Evolutionary conservation across 2,888 invertebrate genomes (phyloP).

Genomic region (Phorcus lineatus): DNA sequence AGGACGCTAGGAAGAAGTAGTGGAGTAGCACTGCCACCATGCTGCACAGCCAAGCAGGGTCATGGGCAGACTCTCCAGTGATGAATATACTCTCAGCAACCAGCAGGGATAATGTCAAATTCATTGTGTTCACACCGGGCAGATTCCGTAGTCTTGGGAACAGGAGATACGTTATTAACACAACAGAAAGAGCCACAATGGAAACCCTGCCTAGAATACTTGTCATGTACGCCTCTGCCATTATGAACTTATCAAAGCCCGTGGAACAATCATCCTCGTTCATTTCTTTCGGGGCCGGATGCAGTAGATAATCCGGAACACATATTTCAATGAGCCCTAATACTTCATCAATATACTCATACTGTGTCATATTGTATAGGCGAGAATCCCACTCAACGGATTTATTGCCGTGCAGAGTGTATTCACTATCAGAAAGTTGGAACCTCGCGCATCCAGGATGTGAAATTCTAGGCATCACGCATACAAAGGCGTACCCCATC

Average conservation of each 20-base stretch:
- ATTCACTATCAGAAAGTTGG: conserved; percentile 46
- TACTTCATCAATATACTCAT: conserved; percentile 49
- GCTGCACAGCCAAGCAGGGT: conserved; percentile 64
- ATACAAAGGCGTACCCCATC: conserved; percentile 58
- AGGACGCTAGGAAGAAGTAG: conserved; percentile 81
- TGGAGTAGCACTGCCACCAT: conserved; percentile 81
- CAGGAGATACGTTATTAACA: conserved; percentile 70
- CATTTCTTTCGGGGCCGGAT: not conserved
- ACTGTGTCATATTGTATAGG: conserved; percentile 51
- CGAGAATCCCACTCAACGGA: conserved; percentile 52
- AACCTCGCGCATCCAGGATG: conserved; percentile 55
- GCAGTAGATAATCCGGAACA: conserved; percentile 36
- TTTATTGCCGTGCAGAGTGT: conserved; percentile 45
- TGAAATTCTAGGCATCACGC: conserved; percentile 59
- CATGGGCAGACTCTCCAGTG: conserved; percentile 24
- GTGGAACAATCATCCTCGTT: conserved; percentile 43
- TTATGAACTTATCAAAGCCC: conserved; percentile 41
- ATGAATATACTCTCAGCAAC: conserved; percentile 65
- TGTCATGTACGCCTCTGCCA: conserved; percentile 60
- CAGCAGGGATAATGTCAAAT: conserved; percentile 69
- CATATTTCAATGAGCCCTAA: conserved; percentile 53
- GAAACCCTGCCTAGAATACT: conserved; percentile 66
- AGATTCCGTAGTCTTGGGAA: conserved; percentile 72
- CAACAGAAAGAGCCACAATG: conserved; percentile 64
- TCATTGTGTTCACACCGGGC: conserved; percentile 74